phyloP scores from a whole-genome alignment of 1,140 invertebrate genomes.

The Caenorhabditis tropicalis region DNA sequence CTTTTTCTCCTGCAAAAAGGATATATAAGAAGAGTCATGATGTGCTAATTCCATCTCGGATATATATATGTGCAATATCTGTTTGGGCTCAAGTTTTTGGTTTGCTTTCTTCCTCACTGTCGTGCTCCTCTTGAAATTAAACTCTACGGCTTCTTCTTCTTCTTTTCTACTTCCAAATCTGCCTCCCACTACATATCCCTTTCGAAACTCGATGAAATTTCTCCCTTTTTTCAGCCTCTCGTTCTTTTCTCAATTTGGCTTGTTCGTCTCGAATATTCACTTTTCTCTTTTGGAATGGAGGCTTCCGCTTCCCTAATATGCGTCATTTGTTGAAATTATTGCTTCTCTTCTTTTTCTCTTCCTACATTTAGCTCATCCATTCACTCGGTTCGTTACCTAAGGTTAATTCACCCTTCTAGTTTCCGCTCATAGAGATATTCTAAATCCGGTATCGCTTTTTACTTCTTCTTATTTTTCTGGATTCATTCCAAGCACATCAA shows the following conservation, averaged over 20 bases:
- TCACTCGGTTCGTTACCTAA: neutral
- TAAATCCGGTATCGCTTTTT: neutral
- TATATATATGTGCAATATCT: neutral
- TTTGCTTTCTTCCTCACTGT: neutral
- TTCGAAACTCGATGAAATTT: constrained; percentile 11
- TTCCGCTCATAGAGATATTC: neutral
- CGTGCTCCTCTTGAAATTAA: constrained; percentile 28
- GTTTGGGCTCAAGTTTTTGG: neutral
- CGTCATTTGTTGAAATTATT: neutral
- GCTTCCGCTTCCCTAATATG: constrained; percentile 30
- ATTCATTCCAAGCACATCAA: neutral
- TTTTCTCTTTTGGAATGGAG: neutral
- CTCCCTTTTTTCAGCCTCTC: neutral
- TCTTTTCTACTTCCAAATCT: constrained; percentile 23
- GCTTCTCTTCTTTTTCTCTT: neutral
- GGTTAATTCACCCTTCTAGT: neutral
- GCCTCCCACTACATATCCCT: constrained; percentile 2
- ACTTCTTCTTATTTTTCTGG: neutral
- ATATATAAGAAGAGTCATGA: neutral
- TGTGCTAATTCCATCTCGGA: neutral
- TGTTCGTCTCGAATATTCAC: neutral
- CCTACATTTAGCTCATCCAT: neutral
- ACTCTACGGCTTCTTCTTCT: constrained; percentile 30
- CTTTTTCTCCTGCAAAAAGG: neutral
- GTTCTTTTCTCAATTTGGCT: constrained; percentile 17